A percentile compares a stretch with the other conserved stretches of the same genome.
phyloP scores from a whole-genome alignment of 2,113 vertebrate genomes.

The Malaclemys terrapin region DNA sequence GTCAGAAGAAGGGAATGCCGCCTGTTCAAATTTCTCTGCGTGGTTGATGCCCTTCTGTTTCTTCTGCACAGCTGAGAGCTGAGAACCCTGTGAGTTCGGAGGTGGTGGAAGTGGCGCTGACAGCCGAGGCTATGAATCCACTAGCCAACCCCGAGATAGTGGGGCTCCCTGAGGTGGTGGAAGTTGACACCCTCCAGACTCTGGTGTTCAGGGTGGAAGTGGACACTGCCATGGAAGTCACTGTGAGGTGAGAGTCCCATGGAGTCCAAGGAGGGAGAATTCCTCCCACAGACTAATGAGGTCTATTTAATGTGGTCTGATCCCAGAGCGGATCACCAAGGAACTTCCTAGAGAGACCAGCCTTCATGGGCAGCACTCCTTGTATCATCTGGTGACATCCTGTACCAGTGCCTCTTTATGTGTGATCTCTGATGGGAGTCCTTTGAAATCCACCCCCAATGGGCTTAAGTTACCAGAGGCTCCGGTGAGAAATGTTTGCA shows the following conservation, averaged over 20 bases:
- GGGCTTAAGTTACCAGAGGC: neutral
- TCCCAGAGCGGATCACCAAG: neutral
- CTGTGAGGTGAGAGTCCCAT: constrained; percentile 73
- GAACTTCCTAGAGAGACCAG: neutral
- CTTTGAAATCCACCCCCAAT: neutral
- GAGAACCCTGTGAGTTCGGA: constrained; percentile 82
- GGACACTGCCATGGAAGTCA: constrained; percentile 76
- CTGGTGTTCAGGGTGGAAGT: constrained; percentile 75
- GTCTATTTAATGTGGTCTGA: neutral
- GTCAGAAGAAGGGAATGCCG: neutral
- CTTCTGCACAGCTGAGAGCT: constrained; percentile 74
- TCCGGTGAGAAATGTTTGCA: neutral
- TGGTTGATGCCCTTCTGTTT: neutral
- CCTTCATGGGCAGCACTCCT: neutral
- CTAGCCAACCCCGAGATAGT: constrained; percentile 73
- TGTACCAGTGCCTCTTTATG: neutral
- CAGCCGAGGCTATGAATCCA: constrained; percentile 68
- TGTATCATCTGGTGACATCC: neutral
- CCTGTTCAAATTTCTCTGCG: neutral
- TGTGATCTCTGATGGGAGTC: neutral
- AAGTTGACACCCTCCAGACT: constrained; percentile 47
- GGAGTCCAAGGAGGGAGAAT: neutral
- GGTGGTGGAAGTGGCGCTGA: constrained; percentile 69
- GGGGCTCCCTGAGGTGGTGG: constrained; percentile 41
- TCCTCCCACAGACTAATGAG: neutral